A percentile compares a stretch with the other conserved stretches of the same genome.
Evolutionary conservation across 2,113 vertebrate genomes (phyloP).

Genomic region (Elachura formosa): DNA sequence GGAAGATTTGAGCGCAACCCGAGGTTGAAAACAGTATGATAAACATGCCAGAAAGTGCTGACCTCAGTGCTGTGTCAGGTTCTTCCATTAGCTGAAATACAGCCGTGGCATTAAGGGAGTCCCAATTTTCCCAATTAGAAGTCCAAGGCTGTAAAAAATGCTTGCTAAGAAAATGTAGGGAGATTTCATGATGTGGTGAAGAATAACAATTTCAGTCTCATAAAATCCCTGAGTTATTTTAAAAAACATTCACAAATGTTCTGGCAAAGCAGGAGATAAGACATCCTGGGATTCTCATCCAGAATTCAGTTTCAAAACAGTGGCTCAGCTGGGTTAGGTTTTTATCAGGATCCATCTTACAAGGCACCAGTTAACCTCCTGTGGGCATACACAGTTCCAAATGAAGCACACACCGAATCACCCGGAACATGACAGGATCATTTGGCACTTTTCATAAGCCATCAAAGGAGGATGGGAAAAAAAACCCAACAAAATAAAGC

Average conservation of each 20-base stretch:
- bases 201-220: not conserved
- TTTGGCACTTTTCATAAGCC: not conserved
- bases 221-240: not conserved
- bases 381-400: not conserved
- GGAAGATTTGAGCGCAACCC: not conserved
- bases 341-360: not conserved
- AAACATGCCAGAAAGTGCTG: conserved; percentile 17
- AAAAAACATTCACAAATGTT: not conserved
- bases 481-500: not conserved
- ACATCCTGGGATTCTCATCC: not conserved
- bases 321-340: not conserved
- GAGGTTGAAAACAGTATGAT: not conserved
- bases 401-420: not conserved
- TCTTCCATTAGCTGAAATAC: conserved; percentile 40
- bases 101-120: not conserved
- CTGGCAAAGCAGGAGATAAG: not conserved
- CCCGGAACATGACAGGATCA: conserved; percentile 10
- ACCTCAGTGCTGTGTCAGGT: conserved; percentile 7
- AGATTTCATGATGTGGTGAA: not conserved
- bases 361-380: conserved; percentile 27
- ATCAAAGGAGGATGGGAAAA: not conserved
- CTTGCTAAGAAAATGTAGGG: not conserved
- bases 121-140: conserved; percentile 46
- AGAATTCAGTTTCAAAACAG: not conserved
- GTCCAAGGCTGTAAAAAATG: conserved; percentile 3